These are phyloP conservation scores for Sebastiscus tertius DNA, from an alignment of 2,797 vertebrate species.

Conservation along the genomic window DNA sequence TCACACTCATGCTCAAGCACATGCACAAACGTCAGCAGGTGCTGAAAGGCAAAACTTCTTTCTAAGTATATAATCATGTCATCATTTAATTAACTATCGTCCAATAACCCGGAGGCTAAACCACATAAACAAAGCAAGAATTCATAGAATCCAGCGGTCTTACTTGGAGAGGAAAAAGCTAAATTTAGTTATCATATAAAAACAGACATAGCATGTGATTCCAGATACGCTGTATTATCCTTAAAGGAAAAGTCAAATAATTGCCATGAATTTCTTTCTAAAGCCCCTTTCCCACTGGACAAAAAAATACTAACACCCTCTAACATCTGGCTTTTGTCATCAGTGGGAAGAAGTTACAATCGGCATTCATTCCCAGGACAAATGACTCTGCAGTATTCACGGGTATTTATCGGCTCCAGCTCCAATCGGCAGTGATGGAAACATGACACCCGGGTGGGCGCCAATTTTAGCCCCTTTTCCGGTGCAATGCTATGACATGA, in stretches of 20 bases:
- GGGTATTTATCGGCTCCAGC: too few species aligned
- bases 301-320: too few species aligned
- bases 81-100: not conserved
- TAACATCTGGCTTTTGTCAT: too few species aligned
- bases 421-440: too few species aligned
- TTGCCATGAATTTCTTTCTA: not conserved
- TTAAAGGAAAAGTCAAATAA: not conserved
- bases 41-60: not conserved
- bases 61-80: not conserved
- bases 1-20: not conserved
- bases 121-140: not conserved
- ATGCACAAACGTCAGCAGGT: not conserved
- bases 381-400: too few species aligned
- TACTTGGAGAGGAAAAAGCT: not conserved
- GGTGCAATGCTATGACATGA: too few species aligned
- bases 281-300: too few species aligned
- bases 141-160: not conserved
- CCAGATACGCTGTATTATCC: not conserved
- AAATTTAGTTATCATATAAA: not conserved
- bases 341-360: too few species aligned
- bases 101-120: not conserved
- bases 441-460: too few species aligned
- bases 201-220: not conserved
- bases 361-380: too few species aligned
- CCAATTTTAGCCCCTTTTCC: too few species aligned